Evolutionary conservation across 2,113 vertebrate species (phyloP), one percentile per base, ranked within the genome.

Genomic region (Climacteris rufus): DNA sequence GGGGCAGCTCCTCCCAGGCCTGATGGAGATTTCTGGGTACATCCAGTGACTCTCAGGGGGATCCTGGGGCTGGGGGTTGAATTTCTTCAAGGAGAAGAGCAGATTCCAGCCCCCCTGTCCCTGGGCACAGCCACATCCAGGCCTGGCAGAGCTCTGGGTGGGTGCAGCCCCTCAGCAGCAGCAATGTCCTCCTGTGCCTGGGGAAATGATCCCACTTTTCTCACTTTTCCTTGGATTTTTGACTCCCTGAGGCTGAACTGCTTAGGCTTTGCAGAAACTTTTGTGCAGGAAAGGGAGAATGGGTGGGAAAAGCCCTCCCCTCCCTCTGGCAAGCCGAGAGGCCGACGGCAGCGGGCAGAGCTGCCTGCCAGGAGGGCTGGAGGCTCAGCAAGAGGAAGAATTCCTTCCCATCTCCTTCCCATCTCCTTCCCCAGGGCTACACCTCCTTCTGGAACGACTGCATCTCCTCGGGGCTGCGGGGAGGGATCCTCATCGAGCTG

Each of bases 361-460:
- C n/a, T n/a, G n/a, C n/a, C n/a, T n/a, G 24, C 12, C 3, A 0
- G 53, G 37, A 45, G 47, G 39, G 37, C 2, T 4, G 10, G 45
- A 37, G 37, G 31, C 44, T 56, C 11, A 2, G 17, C 1, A 5
- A 5, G 72, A 52, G 18, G 7, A 10, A 17, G 7, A 22, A 44
- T 22, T 8, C 31, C 5, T 35, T 39, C 2, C 27, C 28, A 13
- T 25, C 21, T 14, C 15, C 23, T 15, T 22, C 28, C 21, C 25
- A 13, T 25, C 21, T 14, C 15, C 23, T 15, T 22, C 28, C 21
- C 25, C 90, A 99, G 98, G 98, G 98, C 70, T 98, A 98, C 80
- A 98, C 98, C 4, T 98, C 98, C 24, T 99, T 99, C 97, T 99
- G 98, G 98, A 99, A 99, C 2, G 98, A 99, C 97, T 98, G 98